Percentiles rank a stretch among this genome's conserved stretches.
These are phyloP conservation scores for Cylindroiulus punctatus DNA, from an alignment of 2,888 invertebrate species.

Conservation along the genomic window DNA sequence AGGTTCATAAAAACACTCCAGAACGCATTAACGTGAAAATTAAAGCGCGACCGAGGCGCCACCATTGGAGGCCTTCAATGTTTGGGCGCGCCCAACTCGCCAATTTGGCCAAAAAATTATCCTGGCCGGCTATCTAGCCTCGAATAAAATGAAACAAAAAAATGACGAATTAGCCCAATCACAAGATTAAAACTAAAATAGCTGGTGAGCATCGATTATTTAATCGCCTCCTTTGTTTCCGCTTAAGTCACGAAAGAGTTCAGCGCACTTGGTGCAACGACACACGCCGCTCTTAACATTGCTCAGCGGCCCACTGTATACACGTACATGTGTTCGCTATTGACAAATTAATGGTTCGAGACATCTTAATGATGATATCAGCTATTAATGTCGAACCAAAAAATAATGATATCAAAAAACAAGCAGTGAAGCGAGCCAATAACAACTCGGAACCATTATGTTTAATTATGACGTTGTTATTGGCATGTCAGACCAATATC, in stretches of 20 bases:
- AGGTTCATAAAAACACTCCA: neutral
- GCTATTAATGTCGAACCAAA: slow-evolving; percentile 29
- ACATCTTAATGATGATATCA: slow-evolving; percentile 22
- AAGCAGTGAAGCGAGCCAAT: neutral
- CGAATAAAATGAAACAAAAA: neutral
- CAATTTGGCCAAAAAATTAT: neutral
- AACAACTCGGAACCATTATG: slow-evolving; percentile 34
- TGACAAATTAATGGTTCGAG: slow-evolving; percentile 38
- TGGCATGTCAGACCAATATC: neutral
- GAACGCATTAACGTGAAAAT: neutral
- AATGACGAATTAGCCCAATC: slow-evolving; percentile 5
- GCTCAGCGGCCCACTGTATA: neutral
- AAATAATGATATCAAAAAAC: slow-evolving; percentile 42
- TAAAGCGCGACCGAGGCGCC: neutral
- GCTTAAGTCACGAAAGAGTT: slow-evolving; percentile 42
- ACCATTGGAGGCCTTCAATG: neutral
- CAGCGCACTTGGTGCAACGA: slow-evolving; percentile 38
- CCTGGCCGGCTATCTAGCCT: neutral
- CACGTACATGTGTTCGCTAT: neutral
- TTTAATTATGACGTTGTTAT: neutral
- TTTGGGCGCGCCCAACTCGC: neutral
- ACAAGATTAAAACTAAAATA: slow-evolving; percentile 32
- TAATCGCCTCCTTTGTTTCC: slow-evolving; percentile 33
- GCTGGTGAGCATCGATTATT: slow-evolving; percentile 16
- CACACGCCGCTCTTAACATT: neutral